Conservation (phyloP, 2,113 vertebrate species). For the Rattus rattus region DNA sequence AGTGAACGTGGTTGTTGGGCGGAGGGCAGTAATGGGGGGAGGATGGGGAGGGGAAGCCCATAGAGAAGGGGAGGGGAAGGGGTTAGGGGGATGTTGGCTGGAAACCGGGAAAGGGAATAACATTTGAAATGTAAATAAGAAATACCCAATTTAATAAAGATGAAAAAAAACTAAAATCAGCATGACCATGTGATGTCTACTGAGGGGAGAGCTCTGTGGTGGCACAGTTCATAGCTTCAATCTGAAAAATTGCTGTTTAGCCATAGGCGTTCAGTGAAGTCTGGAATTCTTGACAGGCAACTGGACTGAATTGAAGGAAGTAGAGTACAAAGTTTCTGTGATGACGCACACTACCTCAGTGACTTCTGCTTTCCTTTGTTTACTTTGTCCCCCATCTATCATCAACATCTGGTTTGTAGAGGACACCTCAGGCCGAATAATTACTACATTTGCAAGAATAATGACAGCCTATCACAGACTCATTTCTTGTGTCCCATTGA, state of each 20-base stretch:
- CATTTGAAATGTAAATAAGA: no score
- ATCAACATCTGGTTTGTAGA: background rate
- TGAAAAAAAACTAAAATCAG: background rate
- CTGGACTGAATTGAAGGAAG: background rate
- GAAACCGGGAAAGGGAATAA: no score
- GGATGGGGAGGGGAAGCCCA: no score
- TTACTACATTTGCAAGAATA: background rate
- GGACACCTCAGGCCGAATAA: background rate
- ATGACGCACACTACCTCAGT: background rate
- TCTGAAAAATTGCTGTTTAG: background rate
- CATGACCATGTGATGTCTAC: accelerated
- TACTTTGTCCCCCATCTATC: background rate
- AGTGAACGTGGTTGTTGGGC: no score
- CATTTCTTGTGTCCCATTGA: background rate
- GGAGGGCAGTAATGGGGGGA: no score
- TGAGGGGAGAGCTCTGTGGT: background rate
- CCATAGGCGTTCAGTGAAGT: background rate
- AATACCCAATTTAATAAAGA: no score
- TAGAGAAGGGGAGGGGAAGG: no score
- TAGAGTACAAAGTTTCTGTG: background rate
- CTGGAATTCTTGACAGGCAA: background rate
- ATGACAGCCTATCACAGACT: background rate
- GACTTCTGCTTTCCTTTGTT: constrained; percentile 7
- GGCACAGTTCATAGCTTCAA: background rate
- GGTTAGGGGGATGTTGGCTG: no score